Conservation (phyloP, 2,888 invertebrate genomes). For the Phanerotoma sp. region DNA sequence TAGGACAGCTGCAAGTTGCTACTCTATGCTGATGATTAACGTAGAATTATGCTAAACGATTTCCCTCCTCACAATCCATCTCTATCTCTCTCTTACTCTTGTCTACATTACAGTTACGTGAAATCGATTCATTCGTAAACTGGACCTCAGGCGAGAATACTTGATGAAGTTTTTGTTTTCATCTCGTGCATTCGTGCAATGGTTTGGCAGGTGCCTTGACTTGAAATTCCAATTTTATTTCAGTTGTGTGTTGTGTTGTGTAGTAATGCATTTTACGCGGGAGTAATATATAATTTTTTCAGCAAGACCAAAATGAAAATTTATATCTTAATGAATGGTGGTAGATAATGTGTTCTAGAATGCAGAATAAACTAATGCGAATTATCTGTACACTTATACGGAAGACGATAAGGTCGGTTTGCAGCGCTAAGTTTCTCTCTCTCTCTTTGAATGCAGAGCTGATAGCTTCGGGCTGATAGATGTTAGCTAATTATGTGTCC, state of each 20-base stretch:
- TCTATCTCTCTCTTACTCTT: too few relatives aligned
- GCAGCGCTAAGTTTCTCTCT: slow-evolving; percentile 2
- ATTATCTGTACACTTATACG: slow-evolving; percentile 3
- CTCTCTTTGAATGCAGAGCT: slow-evolving; percentile 42
- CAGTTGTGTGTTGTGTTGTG: too few relatives aligned
- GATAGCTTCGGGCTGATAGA: slow-evolving; percentile 58
- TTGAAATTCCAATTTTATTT: too few relatives aligned
- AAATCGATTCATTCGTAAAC: not conserved
- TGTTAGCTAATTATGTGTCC: slow-evolving; percentile 58
- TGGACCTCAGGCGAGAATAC: too few relatives aligned
- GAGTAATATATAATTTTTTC: too few relatives aligned
- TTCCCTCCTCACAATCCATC: not conserved
- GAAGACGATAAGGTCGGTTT: slow-evolving; percentile 14
- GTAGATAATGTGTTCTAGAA: not conserved
- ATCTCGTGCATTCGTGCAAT: not conserved
- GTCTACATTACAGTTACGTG: not conserved
- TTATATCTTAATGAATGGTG: not conserved
- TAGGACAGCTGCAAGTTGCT: slow-evolving; percentile 49
- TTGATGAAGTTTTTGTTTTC: too few relatives aligned
- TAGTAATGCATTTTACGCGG: too few relatives aligned
- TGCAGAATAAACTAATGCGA: not conserved
- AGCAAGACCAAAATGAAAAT: too few relatives aligned
- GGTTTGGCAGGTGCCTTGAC: slow-evolving; percentile 1
- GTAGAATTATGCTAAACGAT: slow-evolving; percentile 44
- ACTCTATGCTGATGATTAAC: slow-evolving; percentile 43